Conservation (phyloP, 2,113 vertebrate genomes). For the Furnarius figulus region DNA sequence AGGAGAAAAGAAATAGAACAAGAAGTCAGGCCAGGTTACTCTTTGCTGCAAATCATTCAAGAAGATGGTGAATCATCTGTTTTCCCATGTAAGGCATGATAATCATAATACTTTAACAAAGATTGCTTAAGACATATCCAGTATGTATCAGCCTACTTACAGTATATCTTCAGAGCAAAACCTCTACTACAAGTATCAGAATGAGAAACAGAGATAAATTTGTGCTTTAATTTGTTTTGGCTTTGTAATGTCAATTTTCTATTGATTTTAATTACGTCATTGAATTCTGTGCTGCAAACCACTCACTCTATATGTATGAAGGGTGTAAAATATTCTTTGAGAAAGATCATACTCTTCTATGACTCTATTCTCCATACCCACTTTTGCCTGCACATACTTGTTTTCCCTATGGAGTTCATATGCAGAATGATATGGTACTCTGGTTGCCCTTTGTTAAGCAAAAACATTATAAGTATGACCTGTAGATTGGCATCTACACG, state of each 20-base stretch:
- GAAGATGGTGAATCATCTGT: neutral
- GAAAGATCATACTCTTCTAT: neutral
- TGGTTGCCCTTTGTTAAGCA: neutral
- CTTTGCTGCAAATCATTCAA: neutral
- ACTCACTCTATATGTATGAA: neutral
- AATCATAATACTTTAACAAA: neutral
- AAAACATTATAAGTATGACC: neutral
- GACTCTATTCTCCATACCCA: neutral
- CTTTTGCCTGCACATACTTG: neutral
- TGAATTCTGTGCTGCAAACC: neutral
- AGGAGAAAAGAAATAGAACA: rapidly evolving
- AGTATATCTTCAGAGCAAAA: neutral
- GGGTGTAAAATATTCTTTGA: neutral
- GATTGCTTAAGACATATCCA: neutral
- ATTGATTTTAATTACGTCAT: constrained; percentile 54
- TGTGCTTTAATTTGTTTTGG: constrained; percentile 30
- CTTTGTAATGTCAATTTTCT: constrained; percentile 17
- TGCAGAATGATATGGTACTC: neutral
- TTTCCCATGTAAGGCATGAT: neutral
- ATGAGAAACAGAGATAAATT: constrained; percentile 48
- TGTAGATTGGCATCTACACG: neutral
- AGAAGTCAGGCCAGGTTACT: neutral
- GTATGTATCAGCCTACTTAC: neutral
- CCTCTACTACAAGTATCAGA: neutral
- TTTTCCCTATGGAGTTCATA: neutral